phyloP scores from a whole-genome alignment of 2,797 vertebrate genomes.

The Glyptemys insculpta region DNA sequence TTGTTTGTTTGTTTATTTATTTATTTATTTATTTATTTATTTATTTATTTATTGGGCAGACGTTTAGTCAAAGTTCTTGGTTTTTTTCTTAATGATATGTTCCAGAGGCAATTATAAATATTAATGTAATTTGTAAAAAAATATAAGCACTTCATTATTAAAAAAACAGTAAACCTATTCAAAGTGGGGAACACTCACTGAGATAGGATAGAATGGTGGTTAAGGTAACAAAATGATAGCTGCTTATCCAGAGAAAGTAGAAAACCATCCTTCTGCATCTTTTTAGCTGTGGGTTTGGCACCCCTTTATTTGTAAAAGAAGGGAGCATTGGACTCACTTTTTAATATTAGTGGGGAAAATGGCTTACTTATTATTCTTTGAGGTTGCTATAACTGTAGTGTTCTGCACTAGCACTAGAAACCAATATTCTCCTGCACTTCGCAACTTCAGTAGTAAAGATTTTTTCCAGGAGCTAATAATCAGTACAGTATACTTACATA shows the following conservation, averaged over 20 bases:
- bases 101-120: neutral
- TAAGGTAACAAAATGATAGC: neutral
- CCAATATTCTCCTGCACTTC: neutral
- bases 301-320: neutral
- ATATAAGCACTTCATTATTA: neutral
- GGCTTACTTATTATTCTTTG: neutral
- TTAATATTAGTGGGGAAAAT: neutral
- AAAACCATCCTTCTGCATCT: neutral
- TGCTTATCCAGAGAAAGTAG: neutral
- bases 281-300: neutral
- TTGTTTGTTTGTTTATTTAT: too few species aligned
- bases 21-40: neutral
- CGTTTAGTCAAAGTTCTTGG: neutral
- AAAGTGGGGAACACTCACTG: neutral
- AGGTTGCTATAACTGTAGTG: neutral
- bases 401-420: neutral
- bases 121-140: neutral
- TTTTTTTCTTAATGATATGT: neutral
- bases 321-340: neutral
- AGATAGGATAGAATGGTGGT: neutral
- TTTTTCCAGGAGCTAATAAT: neutral
- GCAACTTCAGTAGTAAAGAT: neutral
- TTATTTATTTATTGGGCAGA: neutral
- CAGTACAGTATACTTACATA: neutral
- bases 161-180: neutral